Base-by-base conservation (phyloP, 2,888 invertebrate genomes). In the Lycaena phlaeas region DNA sequence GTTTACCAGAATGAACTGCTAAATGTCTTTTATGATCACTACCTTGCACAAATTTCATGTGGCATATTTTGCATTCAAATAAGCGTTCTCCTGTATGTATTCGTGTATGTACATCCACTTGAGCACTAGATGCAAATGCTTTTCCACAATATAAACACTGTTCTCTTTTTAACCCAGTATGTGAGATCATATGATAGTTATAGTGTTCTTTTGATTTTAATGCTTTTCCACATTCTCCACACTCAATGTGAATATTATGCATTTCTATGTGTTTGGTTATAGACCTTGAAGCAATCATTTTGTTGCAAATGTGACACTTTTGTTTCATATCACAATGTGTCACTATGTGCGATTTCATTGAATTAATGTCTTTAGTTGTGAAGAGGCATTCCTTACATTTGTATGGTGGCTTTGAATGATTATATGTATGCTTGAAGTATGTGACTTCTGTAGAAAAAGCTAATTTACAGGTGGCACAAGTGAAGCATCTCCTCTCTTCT, bases 91-190 rank as follows among this genome's bases (percentile, higher is more conserved):
- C 15, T 17, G 17, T 31, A 15, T 31, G 30, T 2, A n/a, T 5
- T 3, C 6, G 1, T 15, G 30, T 31, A 31, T 31, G 30, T 15
- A 15, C 2, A 15, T 3, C 17, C 17, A 31, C 2, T 4, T 31
- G 15, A 4, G 1, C 2, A n/a, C 10, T 5, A 10, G 4, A n/a
- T 10, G 10, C 30, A 14, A 60, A 64, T 0, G 56, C 54, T 3
- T 43, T 51, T 0, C 64, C 64, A 3, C 64, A 64, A 17, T 63
- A 64, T 0, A 58, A 18, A 36, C 64, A 64, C 25, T 64, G 64
- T 2, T 22, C 9, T 1, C 15, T 42, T 31, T 56, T 64, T 0
- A 64, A 49, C 0, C 62, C 60, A 0, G 61, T 61, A 7, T 64
- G 64, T 0, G 37, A 27, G 0, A 22, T 12, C 53, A 64, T 56